Evolutionary conservation across 2,113 vertebrate species (phyloP), one percentile per base, ranked within the genome.

Genomic region (Acrocephalus arundinaceus): DNA sequence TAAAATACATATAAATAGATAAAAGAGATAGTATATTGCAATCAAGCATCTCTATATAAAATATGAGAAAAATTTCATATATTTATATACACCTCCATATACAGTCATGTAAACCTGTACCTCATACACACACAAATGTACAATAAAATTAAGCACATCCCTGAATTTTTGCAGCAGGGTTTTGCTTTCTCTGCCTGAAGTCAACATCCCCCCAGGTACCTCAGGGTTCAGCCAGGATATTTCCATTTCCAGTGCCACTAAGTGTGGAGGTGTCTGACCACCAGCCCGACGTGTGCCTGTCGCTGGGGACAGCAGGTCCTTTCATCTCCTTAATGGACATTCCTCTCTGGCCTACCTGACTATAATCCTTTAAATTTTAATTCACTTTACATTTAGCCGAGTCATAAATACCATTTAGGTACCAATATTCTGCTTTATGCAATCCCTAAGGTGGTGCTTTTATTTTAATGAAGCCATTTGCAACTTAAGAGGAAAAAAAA

Each of bases 401-500:
- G 98, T 99, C 99, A 99, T 99, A 99, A 99, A 99, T 99, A 99
- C 98, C 98, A 98, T 99, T 99, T 99, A 99, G 98, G 98, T 98
- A 98, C 98, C 98, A 97, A 98, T 98, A 97, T 98, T 99, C 97
- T 98, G 98, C 98, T 99, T 98, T 98, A 98, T 98, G 97, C 96
- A 98, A 98, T 99, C 99, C 99, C 99, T 98, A 97, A 98, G 99
- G 99, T 98, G 97, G 96, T 98, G 98, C 98, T 99, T 99, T 99
- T 99, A 99, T 99, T 99, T 99, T 99, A 99, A 99, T 99, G 99
- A 99, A 99, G 98, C 98, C 99, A 99, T 99, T 99, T 99, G 98
- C 98, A 99, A 99, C 98, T 98, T 98, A 98, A 98, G 98, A 98
- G 98, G 97, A 97, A 97, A 97, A 98, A 98, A 98, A 98, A 98